A percentile compares a stretch with the other conserved stretches of the same genome.
These are phyloP conservation scores for Chiloscyllium plagiosum DNA, from an alignment of 2,113 vertebrate species.

Conservation along the genomic window DNA sequence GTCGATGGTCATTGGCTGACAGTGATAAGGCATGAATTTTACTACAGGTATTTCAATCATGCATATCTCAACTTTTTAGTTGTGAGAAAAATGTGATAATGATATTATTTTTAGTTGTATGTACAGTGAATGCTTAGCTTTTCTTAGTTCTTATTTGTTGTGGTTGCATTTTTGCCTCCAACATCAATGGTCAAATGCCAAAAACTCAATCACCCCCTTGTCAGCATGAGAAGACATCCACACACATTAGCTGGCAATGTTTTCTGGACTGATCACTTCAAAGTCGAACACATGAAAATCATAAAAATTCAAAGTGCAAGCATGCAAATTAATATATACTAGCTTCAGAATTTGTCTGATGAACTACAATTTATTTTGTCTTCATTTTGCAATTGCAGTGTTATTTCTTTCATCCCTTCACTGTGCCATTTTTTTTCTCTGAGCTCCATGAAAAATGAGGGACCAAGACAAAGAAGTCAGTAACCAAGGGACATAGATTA, in stretches of 20 bases:
- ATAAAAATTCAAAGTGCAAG: not conserved
- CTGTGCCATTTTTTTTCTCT: not conserved
- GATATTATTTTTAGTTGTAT: not conserved
- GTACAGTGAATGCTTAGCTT: not conserved
- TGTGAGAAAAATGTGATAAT: not conserved
- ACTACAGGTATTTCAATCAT: not conserved
- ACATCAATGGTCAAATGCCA: not conserved
- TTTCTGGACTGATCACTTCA: not conserved
- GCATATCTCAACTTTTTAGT: not conserved
- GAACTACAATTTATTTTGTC: not conserved
- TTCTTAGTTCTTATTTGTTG: not conserved
- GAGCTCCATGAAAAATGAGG: not conserved
- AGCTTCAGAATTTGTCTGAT: not conserved
- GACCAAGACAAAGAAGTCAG: not conserved
- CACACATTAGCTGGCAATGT: not conserved
- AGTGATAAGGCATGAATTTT: too few relatives aligned
- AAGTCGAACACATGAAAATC: not conserved
- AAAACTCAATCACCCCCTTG: not conserved
- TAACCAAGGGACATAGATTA: not conserved
- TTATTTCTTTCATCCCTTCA: not conserved
- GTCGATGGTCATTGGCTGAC: too few relatives aligned
- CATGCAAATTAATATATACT: not conserved
- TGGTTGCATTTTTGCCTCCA: not conserved
- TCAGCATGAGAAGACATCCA: not conserved
- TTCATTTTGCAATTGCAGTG: not conserved